Evolutionary conservation across 2,113 vertebrate genomes (phyloP), one percentile per base, ranked within the genome.

Genomic region (Electrona antarctica): DNA sequence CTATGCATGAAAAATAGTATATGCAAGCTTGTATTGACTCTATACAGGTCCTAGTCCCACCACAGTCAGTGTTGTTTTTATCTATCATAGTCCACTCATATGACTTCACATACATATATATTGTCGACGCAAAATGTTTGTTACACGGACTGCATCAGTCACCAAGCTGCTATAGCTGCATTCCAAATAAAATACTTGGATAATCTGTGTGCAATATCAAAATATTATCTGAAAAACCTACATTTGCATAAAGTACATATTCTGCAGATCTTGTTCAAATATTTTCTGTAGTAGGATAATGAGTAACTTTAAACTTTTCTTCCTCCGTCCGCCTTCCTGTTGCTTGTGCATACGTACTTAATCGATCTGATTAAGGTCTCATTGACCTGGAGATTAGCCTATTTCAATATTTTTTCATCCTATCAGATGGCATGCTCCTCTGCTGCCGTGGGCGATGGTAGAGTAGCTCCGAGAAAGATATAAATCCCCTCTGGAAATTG

Each of bases 401-500:
- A 69, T 56, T 66, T 3, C 33, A 45, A 9, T 52, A 11, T 57
- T 75, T 71, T 67, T 60, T 67, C 49, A 15, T 77, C 47, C 45
- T 51, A 73, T 64, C 56, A 49, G 41, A 77, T 80, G 64, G 78
- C 65, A 67, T 71, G 54, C 15, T 5, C 55, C 54, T 41, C 41
- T 71, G 56, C 59, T 58, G 9, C 51, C 62, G 3, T 33, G 56
- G 73, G 56, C 51, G 60, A 57, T 29, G 51, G 55, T n/a, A 60
- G 60, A 73, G 64, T 21, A 41, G 71, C 51, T 81, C 46, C 50
- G 55, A 65, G 56, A 62, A 64, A 76, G 77, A 77, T 45, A 80
- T 67, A 85, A 76, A 90, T 78, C 71, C 67, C 67, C 13, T 55
- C 64, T 80, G 74, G 74, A 88, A 88, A 86, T 70, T 68, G 72